Conservation (phyloP, 2,113 vertebrate genomes). For the Petrocephalus zakoni region DNA sequence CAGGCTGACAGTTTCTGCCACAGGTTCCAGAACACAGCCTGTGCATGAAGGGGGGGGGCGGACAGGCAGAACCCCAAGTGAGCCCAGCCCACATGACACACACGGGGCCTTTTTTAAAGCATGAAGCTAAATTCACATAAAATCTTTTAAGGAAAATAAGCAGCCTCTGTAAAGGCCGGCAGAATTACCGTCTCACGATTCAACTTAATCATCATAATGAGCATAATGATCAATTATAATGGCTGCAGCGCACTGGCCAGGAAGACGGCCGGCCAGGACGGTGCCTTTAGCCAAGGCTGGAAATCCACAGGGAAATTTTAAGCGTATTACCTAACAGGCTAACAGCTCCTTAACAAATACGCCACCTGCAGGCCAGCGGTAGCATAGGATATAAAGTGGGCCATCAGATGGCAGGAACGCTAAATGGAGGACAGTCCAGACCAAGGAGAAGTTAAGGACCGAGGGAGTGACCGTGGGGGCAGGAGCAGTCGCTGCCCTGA, state of each 20-base stretch:
- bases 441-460: neutral
- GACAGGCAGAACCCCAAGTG: neutral
- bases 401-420: neutral
- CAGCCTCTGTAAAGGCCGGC: constrained; percentile 40
- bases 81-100: neutral
- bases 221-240: neutral
- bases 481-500: neutral
- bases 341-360: neutral
- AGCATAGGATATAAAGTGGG: neutral
- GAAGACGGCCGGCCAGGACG: neutral
- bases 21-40: neutral
- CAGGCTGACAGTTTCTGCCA: neutral
- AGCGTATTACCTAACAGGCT: neutral
- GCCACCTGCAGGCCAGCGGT: neutral
- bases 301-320: neutral
- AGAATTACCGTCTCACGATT: neutral
- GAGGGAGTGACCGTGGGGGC: neutral
- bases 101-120: neutral
- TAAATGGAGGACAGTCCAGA: neutral
- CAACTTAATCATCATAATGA: neutral
- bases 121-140: neutral
- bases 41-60: neutral
- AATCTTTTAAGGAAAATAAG: constrained; percentile 51
- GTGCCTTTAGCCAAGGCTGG: neutral
- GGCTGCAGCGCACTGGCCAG: neutral